Percentiles rank a stretch among this genome's conserved stretches.
phyloP scores from a whole-genome alignment of 2,888 invertebrate species.

The Cheilosia grossa region DNA sequence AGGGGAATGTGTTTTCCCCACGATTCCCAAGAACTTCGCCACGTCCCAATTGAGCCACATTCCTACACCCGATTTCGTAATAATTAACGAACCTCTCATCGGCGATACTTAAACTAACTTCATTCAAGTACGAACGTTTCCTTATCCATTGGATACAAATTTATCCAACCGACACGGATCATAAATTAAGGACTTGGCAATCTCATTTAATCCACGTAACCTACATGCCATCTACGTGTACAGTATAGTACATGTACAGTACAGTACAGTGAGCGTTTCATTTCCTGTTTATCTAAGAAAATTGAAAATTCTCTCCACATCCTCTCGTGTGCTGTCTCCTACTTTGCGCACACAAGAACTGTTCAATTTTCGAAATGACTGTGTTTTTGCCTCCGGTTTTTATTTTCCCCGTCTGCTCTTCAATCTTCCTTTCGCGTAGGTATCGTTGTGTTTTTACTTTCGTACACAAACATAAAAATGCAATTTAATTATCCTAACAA shows the following conservation, averaged over 20 bases:
- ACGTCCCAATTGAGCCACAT: too few relatives aligned
- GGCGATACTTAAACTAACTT: too few relatives aligned
- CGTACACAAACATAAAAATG: conserved; percentile 66
- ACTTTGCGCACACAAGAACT: conserved; percentile 36
- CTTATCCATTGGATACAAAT: background rate
- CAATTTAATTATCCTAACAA: conserved; percentile 74
- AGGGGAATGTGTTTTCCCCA: too few relatives aligned
- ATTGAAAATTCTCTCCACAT: conserved; percentile 70
- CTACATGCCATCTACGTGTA: conserved; percentile 40
- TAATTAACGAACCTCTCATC: too few relatives aligned
- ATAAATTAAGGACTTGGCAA: conserved; percentile 62
- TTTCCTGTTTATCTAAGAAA: conserved; percentile 74
- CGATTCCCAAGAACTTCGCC: too few relatives aligned
- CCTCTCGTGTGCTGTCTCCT: conserved; percentile 29
- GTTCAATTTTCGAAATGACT: conserved; percentile 73
- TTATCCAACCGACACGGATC: conserved; percentile 40
- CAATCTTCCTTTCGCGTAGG: background rate
- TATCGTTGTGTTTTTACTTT: conserved; percentile 43
- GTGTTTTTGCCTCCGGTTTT: conserved; percentile 39
- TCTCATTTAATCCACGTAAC: conserved; percentile 53
- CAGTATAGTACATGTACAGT: too few relatives aligned
- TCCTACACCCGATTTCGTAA: too few relatives aligned
- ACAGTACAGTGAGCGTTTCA: conserved; percentile 67
- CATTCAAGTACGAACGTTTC: background rate
- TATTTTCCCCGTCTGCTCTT: background rate